phyloP scores from a whole-genome alignment of 1,140 invertebrate species.

The Rhagoletis zephyria region DNA sequence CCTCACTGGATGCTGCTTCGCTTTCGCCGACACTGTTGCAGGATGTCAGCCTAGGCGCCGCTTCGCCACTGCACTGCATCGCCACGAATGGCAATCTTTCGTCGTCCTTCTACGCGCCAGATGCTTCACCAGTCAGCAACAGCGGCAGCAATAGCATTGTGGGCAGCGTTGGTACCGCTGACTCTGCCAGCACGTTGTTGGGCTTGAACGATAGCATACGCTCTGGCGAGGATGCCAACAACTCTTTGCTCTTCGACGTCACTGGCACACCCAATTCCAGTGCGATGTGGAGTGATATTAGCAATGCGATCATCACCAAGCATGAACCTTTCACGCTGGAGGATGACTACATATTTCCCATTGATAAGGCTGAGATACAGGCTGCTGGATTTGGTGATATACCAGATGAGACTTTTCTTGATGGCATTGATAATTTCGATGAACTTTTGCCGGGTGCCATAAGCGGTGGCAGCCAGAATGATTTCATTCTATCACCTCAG shows the following conservation, averaged over 20 bases:
- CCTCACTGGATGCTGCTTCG: conserved; percentile 67
- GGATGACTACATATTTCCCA: conserved; percentile 91
- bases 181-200: conserved; percentile 55
- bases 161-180: conserved; percentile 54
- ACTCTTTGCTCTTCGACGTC: conserved; percentile 64
- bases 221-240: conserved; percentile 54
- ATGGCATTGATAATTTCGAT: conserved; percentile 86
- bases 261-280: conserved; percentile 64
- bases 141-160: conserved; percentile 46
- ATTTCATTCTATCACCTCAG: conserved; percentile 71
- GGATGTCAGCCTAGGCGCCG: conserved; percentile 67
- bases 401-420: conserved; percentile 85
- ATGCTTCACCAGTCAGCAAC: conserved; percentile 55
- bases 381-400: conserved; percentile 90
- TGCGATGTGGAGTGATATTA: conserved; percentile 73
- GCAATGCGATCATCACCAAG: conserved; percentile 74
- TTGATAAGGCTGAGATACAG: conserved; percentile 87
- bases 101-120: conserved; percentile 44
- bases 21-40: conserved; percentile 70
- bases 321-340: conserved; percentile 83
- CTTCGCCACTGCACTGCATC: conserved; percentile 62
- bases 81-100: conserved; percentile 29
- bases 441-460: conserved; percentile 83
- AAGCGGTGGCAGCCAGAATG: conserved; percentile 70
- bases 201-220: conserved; percentile 16